phyloP scores from a whole-genome alignment of 2,797 vertebrate genomes.

The Oreonectes daqikongensis region DNA sequence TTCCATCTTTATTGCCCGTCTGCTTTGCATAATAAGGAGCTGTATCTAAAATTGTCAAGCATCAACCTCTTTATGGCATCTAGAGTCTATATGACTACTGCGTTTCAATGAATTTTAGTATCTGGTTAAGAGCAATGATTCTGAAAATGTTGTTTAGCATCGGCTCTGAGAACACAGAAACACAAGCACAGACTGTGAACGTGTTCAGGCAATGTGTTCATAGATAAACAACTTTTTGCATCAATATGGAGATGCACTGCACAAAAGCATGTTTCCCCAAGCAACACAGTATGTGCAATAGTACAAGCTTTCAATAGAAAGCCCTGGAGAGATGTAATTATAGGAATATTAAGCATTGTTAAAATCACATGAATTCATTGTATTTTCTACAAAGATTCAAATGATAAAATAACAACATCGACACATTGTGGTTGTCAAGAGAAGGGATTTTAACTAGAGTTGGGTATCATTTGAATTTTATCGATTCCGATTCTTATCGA shows the following conservation, averaged over 20 bases:
- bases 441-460: too few species aligned
- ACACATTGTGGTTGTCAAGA: not conserved
- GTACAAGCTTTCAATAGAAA: constrained; percentile 15
- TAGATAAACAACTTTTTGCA: constrained; percentile 33
- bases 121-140: not conserved
- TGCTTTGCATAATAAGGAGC: constrained; percentile 40
- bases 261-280: constrained; percentile 32
- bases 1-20: constrained; percentile 48
- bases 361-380: constrained; percentile 11
- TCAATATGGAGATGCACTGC: constrained; percentile 7
- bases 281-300: constrained; percentile 17
- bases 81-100: not conserved
- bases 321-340: constrained; percentile 10
- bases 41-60: constrained; percentile 5
- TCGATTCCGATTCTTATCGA: too few species aligned
- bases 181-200: not conserved
- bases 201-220: constrained; percentile 17
- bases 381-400: not conserved
- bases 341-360: constrained; percentile 17
- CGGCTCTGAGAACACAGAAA: constrained; percentile 5
- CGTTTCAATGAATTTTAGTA: constrained; percentile 20
- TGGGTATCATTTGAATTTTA: too few species aligned
- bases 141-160: constrained; percentile 23
- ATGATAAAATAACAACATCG: not conserved
- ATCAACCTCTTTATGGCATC: constrained; percentile 5